Evolutionary conservation across 2,113 vertebrate species (phyloP).

Genomic region (Rhinoderma darwinii): DNA sequence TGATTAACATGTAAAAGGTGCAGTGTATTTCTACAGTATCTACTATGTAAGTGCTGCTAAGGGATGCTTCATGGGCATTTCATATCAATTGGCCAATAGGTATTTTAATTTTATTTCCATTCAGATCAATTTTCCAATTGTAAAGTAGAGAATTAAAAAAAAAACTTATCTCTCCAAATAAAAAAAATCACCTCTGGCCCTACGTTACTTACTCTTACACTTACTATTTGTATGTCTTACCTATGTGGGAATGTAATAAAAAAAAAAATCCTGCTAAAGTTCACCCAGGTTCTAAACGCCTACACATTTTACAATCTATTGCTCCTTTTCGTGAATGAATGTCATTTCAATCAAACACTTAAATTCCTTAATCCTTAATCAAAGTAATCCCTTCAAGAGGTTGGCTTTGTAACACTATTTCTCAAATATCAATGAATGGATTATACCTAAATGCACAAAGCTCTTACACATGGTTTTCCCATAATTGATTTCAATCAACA

Average conservation of each 20-base stretch:
- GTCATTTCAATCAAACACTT: conserved; percentile 70
- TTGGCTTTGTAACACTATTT: conserved; percentile 66
- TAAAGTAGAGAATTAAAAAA: neutral
- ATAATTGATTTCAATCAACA: conserved; percentile 52
- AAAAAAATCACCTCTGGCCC: neutral
- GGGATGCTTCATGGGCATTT: neutral
- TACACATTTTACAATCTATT: conserved; percentile 67
- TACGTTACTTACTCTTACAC: no score
- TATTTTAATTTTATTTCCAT: neutral
- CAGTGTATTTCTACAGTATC: neutral
- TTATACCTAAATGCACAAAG: conserved; percentile 69
- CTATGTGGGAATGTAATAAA: neutral
- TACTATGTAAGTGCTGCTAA: neutral
- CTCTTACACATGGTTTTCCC: conserved; percentile 16
- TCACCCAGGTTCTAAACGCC: conserved; percentile 61
- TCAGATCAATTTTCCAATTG: neutral
- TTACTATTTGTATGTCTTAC: neutral
- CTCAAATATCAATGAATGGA: conserved; percentile 72
- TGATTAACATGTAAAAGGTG: neutral
- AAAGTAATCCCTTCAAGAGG: conserved; percentile 73
- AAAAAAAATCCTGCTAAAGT: conserved; percentile 48
- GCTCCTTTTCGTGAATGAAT: conserved; percentile 61
- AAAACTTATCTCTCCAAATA: neutral
- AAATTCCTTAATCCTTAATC: conserved; percentile 72
- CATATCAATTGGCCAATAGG: neutral